These are phyloP conservation scores for Onychomys torridus DNA, from an alignment of 2,797 vertebrate genomes.

Conservation along the genomic window DNA sequence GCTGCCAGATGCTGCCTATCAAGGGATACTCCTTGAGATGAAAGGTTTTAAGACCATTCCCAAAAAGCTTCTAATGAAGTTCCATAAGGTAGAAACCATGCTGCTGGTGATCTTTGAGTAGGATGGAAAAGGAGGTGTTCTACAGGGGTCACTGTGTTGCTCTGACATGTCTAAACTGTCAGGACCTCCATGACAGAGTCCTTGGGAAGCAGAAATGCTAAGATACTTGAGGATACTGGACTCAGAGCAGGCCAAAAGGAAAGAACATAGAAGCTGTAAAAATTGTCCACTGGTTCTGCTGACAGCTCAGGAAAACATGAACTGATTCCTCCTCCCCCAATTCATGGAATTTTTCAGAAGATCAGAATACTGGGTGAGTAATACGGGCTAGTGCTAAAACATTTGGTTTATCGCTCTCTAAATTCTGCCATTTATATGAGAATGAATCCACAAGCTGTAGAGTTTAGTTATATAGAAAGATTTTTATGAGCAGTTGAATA, in stretches of 20 bases:
- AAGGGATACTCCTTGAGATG: neutral
- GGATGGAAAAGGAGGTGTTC: neutral
- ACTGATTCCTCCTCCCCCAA: neutral
- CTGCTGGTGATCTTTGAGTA: neutral
- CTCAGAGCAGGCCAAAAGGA: neutral
- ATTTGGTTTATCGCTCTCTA: slow-evolving; percentile 6
- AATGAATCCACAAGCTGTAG: neutral
- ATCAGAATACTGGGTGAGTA: neutral
- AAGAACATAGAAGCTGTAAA: neutral
- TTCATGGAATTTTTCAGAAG: neutral
- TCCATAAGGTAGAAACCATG: neutral
- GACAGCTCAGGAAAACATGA: neutral
- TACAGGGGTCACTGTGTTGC: neutral
- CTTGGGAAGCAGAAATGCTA: neutral
- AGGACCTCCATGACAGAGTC: neutral
- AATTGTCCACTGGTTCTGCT: neutral
- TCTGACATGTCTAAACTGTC: neutral
- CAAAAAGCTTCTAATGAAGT: neutral
- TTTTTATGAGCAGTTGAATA: neutral
- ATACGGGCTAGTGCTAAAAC: neutral
- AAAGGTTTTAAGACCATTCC: neutral
- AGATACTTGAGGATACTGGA: no score
- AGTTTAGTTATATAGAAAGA: neutral
- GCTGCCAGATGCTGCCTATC: neutral
- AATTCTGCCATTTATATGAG: neutral